Evolutionary conservation across 2,888 invertebrate species (phyloP), one percentile per base, ranked within the genome.

Genomic region (Coenonympha glycerion): DNA sequence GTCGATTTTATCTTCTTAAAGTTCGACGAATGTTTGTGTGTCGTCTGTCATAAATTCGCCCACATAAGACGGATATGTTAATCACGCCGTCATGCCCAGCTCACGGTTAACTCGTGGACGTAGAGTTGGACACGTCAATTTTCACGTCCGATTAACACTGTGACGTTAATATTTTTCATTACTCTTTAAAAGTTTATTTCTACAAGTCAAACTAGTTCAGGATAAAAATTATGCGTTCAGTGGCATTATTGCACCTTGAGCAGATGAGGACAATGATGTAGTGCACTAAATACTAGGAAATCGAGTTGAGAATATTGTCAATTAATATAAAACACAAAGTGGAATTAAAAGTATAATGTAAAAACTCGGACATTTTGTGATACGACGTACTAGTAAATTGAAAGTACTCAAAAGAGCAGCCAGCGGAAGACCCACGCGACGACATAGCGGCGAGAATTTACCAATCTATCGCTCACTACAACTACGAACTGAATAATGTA

Each of bases 381-480:
- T 11, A 15, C 6, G 24, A 24, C 2, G 13, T 34, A 24, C 33
- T 16, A 52, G 33, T 34, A 46, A 55, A 53, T 53, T 50, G 45
- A 51, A 52, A 54, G 34, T 53, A 53, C 49, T 50, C 53, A 71
- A 77, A 73, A 71, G 77, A 75, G 70, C 78, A 71, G 48, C 52
- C 49, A 61, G 69, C 71, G 76, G 76, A 76, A 69, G 73, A 63
- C 66, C 66, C 48, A 40, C 28, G 31, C 60, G 68, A 69, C 68
- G 65, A 63, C 66, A 66, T 59, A 63, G 70, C 71, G 71, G 62
- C 55, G 66, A 68, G 77, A 78, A 81, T 83, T 76, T 79, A 74
- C 70, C 73, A 80, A 82, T 82, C 76, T 80, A 81, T 78, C 71
- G 71, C 64, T 60, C 72, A 67, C 58, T 68, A 34, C 39, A 50